A percentile compares a stretch with the other conserved stretches of the same genome.
phyloP scores from a whole-genome alignment of 2,888 invertebrate genomes.

The Actias luna region DNA sequence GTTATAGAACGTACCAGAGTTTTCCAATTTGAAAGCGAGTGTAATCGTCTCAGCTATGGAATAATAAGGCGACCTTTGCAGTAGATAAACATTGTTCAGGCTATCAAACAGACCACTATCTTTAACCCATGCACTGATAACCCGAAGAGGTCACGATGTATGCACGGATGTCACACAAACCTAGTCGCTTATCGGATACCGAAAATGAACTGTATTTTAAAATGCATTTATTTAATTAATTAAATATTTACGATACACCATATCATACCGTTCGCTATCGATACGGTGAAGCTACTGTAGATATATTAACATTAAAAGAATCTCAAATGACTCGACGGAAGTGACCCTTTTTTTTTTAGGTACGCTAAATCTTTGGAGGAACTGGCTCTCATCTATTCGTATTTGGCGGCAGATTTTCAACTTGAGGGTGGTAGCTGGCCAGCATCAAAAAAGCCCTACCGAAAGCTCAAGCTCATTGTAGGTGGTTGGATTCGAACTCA shows the following conservation, averaged over 20 bases:
- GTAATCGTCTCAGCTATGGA: not conserved
- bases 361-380: no score
- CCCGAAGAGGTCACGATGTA: slow-evolving; percentile 27
- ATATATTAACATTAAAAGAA: not conserved
- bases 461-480: no score
- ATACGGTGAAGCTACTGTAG: not conserved
- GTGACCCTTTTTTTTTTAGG: no score
- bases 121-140: slow-evolving; percentile 21
- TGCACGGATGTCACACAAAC: slow-evolving; percentile 20
- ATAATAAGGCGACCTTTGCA: slow-evolving; percentile 3
- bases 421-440: no score
- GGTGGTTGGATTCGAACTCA: no score
- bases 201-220: slow-evolving; percentile 30
- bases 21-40: not conserved
- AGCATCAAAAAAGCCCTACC: no score
- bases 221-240: slow-evolving; percentile 17
- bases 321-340: not conserved
- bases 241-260: not conserved
- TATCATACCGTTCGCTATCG: no score
- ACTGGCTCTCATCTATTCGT: no score
- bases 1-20: not conserved
- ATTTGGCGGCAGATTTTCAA: no score
- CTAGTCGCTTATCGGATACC: slow-evolving; percentile 32
- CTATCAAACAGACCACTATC: slow-evolving; percentile 2
- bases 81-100: not conserved